Percentiles rank a stretch among this genome's conserved stretches.
Evolutionary conservation across 2,888 invertebrate species (phyloP).

Genomic region (Cataglyphis rosenhaueri): DNA sequence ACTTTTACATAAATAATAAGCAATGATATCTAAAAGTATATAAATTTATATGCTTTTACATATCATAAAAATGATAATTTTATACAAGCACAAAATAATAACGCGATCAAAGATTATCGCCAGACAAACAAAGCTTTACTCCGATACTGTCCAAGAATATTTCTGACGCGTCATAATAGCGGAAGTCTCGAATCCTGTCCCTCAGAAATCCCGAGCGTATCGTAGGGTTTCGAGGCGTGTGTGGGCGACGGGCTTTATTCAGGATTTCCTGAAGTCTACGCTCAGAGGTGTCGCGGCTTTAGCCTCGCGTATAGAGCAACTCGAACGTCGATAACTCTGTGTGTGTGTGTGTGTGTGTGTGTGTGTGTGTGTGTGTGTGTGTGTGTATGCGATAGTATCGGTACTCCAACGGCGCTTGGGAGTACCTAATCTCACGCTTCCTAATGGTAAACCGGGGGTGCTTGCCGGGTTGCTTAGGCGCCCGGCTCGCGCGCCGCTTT

Average conservation of each 20-base stretch:
- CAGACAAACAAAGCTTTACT: neutral
- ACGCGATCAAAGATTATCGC: neutral
- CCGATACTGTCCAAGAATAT: conserved; percentile 2
- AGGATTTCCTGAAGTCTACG: conserved; percentile 62
- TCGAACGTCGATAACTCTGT: conserved; percentile 4
- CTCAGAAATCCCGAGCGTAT: conserved; percentile 42
- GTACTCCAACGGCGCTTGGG: conserved; percentile 55
- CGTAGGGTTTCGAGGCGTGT: conserved; percentile 39
- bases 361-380: conserved; percentile 22
- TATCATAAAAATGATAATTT: neutral
- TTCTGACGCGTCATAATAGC: conserved; percentile 39
- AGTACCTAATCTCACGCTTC: conserved; percentile 79
- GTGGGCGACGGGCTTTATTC: conserved; percentile 59
- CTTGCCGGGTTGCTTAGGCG: conserved; percentile 73
- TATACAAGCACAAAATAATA: neutral
- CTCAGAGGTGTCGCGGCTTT: conserved; percentile 15
- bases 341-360: neutral
- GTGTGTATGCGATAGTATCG: conserved; percentile 57
- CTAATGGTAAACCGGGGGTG: conserved; percentile 80
- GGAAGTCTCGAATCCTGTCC: conserved; percentile 43
- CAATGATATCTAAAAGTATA: too few relatives aligned
- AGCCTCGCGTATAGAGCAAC: conserved; percentile 26
- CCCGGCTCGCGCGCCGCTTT: conserved; percentile 51
- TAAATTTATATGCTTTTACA: neutral
- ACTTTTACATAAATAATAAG: too few relatives aligned